These are phyloP conservation scores for Eupithecia pulchellata DNA, from an alignment of 2,888 invertebrate genomes.

Conservation along the genomic window DNA sequence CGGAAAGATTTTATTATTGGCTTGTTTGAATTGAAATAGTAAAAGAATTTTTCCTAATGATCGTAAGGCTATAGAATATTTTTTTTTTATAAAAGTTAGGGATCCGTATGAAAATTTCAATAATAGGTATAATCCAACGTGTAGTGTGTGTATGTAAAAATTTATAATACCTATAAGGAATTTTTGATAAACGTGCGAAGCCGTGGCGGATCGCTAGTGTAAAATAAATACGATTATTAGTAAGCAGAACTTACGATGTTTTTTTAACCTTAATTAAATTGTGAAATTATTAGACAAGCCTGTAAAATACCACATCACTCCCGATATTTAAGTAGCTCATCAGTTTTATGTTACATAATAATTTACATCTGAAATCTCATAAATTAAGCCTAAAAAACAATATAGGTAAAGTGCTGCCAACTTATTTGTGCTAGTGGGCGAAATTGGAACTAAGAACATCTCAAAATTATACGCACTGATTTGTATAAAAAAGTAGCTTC, in stretches of 20 bases:
- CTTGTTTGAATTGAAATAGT: too few species aligned
- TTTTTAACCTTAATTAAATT: conserved; percentile 2
- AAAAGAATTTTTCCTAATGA: too few species aligned
- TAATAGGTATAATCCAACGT: too few species aligned
- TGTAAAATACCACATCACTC: conserved; percentile 29
- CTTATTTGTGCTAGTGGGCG: neutral
- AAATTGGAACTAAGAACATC: neutral
- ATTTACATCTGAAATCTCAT: conserved; percentile 24
- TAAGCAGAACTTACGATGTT: neutral
- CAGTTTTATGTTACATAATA: conserved; percentile 30
- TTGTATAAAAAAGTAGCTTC: neutral
- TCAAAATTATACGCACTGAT: too few species aligned
- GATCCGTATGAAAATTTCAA: too few species aligned
- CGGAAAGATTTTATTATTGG: too few species aligned
- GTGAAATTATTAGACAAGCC: conserved; percentile 28
- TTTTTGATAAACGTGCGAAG: too few species aligned
- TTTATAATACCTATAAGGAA: too few species aligned
- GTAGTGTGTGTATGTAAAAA: too few species aligned
- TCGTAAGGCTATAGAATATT: too few species aligned
- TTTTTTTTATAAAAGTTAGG: too few species aligned
- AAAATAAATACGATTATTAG: neutral
- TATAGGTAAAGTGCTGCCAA: conserved; percentile 33
- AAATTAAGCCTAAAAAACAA: conserved; percentile 56
- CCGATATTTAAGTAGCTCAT: conserved; percentile 27
- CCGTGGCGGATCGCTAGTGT: too few species aligned